Evolutionary conservation across 1,140 invertebrate species (phyloP), one percentile per base, ranked within the genome.

Genomic region (Asobara japonica): DNA sequence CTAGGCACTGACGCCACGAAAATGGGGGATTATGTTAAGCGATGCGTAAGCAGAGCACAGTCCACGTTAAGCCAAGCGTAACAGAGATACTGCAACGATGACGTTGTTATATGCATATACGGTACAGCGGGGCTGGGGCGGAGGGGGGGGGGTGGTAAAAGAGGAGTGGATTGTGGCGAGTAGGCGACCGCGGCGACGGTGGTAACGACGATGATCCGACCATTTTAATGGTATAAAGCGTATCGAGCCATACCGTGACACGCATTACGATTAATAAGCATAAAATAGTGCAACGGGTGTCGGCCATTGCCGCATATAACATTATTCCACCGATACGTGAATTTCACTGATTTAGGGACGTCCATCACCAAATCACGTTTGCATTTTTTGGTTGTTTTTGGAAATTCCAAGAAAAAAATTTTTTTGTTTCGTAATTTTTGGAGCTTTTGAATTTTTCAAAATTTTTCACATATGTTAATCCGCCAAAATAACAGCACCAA

Each of bases 31-130:
- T 86, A 84, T 84, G 82, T 84, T 84, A 86, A 86, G 82, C 82
- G 82, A 85, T 80, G 84, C 83, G 81, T 85, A 80, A 85, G 80
- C 78, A 56, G 79, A 76, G 80, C 83, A 85, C 83, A 85, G 83
- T 85, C 79, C 80, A 78, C 64, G 79, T 74, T 75, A 80, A 86
- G 76, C 82, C 79, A 84, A 73, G 78, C 82, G 82, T 85, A 81
- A 86, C 80, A 79, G 84, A 85, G 83, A 86, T 86, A 86, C 82
- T 81, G 78, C 80, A 62, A 62, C 78, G 69, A 78, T 83, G 79
- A 84, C 82, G 79, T 80, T 79, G 80, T 83, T 82, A 82, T 78
- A 79, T 71, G 29, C 76, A 77, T 77, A 22, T 13, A 65, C 48
- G 62, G 29, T 56, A 29, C 3, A 56, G 56, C n/a, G 33, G 22